Evolutionary conservation across 1,140 invertebrate species (phyloP).

Genomic region (Drosophila athabasca): DNA sequence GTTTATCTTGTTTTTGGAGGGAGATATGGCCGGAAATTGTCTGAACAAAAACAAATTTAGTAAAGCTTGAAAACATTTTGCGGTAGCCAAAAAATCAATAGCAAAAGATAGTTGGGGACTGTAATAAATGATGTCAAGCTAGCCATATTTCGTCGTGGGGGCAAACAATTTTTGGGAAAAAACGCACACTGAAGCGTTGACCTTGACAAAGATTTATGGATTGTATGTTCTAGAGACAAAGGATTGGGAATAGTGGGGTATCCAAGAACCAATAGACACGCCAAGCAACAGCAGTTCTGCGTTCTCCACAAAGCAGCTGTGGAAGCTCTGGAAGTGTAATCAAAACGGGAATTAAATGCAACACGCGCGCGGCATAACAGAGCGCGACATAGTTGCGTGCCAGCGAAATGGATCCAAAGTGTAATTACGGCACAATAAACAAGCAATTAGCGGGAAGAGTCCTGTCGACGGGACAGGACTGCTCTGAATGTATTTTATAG

Average conservation of each 20-base stretch:
- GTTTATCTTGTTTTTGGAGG: constrained; percentile 35
- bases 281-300: constrained; percentile 5
- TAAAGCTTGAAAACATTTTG: constrained; percentile 1
- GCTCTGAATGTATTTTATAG: background rate
- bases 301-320: background rate
- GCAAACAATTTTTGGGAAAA: constrained; percentile 4
- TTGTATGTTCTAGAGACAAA: background rate
- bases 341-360: constrained; percentile 21
- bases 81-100: constrained; percentile 22
- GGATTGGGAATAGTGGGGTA: background rate
- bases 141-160: too few species aligned
- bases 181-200: constrained; percentile 23
- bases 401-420: constrained; percentile 22
- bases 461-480: constrained; percentile 9
- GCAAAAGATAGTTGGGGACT: constrained; percentile 7
- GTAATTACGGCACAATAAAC: constrained; percentile 56
- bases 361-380: background rate
- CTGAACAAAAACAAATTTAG: background rate
- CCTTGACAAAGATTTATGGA: constrained; percentile 48
- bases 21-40: constrained; percentile 11
- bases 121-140: constrained; percentile 26
- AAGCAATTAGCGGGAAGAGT: constrained; percentile 46
- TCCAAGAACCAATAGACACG: constrained; percentile 21
- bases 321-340: constrained; percentile 2
- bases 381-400: constrained; percentile 49